Percentiles rank a stretch among this genome's conserved stretches.
phyloP scores from a whole-genome alignment of 2,113 vertebrate genomes.

The Oncorhynchus nerka region DNA sequence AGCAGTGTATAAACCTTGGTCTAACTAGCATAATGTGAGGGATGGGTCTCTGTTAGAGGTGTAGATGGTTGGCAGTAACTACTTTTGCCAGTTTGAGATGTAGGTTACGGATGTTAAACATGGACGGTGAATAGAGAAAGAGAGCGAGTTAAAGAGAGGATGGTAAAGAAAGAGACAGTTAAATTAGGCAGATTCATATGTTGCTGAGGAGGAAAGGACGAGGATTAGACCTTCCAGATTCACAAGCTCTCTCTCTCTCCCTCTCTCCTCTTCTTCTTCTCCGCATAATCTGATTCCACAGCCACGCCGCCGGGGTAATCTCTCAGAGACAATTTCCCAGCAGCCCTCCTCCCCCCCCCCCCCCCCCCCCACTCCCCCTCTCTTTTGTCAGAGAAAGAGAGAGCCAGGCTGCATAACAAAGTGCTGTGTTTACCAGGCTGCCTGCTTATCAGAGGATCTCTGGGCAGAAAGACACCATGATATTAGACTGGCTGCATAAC shows the following conservation, averaged over 20 bases:
- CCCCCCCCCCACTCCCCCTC: neutral
- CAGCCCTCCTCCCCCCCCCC: neutral
- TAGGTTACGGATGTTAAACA: no score
- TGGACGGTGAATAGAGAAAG: neutral
- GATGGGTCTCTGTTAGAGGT: no score
- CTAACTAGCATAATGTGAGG: no score
- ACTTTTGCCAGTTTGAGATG: no score
- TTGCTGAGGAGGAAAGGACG: neutral
- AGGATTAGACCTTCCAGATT: neutral
- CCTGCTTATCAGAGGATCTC: slow-evolving; percentile 18
- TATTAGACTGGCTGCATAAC: neutral
- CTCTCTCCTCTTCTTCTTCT: slow-evolving; percentile 14
- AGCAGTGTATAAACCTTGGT: no score
- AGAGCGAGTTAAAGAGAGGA: neutral
- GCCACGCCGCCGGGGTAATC: slow-evolving; percentile 33
- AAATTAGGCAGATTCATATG: neutral
- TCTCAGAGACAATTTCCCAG: slow-evolving; percentile 36
- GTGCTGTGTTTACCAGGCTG: slow-evolving; percentile 12
- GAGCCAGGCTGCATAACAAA: neutral
- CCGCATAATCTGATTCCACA: slow-evolving; percentile 40
- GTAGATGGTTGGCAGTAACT: no score
- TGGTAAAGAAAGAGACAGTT: neutral
- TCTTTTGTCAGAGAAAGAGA: neutral
- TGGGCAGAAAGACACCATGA: neutral
- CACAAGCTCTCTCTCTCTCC: neutral